Conservation (phyloP, 2,888 invertebrate species). For the Caenorhabditis sp. region DNA sequence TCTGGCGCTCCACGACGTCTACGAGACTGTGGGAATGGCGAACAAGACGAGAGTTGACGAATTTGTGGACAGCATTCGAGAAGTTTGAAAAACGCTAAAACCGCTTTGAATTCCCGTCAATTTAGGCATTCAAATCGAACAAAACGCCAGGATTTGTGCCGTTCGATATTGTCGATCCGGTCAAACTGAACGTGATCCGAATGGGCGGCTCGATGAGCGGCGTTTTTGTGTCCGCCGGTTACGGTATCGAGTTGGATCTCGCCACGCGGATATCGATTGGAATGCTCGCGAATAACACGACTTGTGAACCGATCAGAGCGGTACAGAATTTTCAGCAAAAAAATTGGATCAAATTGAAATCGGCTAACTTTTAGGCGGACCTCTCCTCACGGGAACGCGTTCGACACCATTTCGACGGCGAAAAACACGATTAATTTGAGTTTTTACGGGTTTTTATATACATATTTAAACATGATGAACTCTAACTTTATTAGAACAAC, state of each 20-base stretch:
- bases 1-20: slow-evolving; percentile 77
- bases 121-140: slow-evolving; percentile 24
- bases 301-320: slow-evolving; percentile 79
- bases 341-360: no score
- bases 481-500: not conserved
- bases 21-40: slow-evolving; percentile 70
- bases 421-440: not conserved
- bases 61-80: slow-evolving; percentile 27
- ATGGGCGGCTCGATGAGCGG: slow-evolving; percentile 66
- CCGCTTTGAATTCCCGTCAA: no score
- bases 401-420: slow-evolving; percentile 47
- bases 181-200: slow-evolving; percentile 26
- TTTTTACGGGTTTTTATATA: not conserved
- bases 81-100: no score
- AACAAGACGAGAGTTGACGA: slow-evolving; percentile 26
- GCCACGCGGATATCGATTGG: slow-evolving; percentile 75
- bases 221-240: slow-evolving; percentile 79
- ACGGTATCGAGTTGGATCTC: slow-evolving; percentile 77
- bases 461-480: not conserved
- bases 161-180: slow-evolving; percentile 42
- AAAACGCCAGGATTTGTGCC: slow-evolving; percentile 19
- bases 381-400: slow-evolving; percentile 63
- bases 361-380: slow-evolving; percentile 50
- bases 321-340: no score
- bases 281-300: slow-evolving; percentile 69